Evolutionary conservation across 1,140 invertebrate genomes (phyloP), one percentile per base, ranked within the genome.

Genomic region (Zaprionus nigranus): DNA sequence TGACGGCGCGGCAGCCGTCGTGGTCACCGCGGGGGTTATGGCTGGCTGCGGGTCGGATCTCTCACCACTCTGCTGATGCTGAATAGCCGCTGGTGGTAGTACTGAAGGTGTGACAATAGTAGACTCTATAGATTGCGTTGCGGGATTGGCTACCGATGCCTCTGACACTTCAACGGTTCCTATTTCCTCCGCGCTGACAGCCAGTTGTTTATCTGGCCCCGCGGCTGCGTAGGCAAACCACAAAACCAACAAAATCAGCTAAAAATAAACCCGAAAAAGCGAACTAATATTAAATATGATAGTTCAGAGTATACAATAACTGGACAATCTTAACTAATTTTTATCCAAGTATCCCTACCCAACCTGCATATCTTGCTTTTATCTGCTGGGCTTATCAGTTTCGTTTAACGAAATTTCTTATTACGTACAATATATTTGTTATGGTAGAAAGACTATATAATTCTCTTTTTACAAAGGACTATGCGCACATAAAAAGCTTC

Each of bases 161-260:
- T 24, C 75, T n/a, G 34, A 53, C 63, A 13, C 15, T 20, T 53
- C n/a, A 12, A 4, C 4, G 3, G 20, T 11, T 51, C 11, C 46
- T 5, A 20, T 24, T 22, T 4, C 11, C 11, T 51, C 46, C 22
- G 46, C 46, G 11, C 20, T 24, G 12, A 54, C 63, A 6, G n/a
- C 49, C 13, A 53, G 26, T 38, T 78, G 28, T 38, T 78, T 22
- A 22, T 63, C 72, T 12, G 82, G 79, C 11, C 63, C 57, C 43
- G 70, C 72, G 76, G 76, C 68, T 73, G 76, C 79, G 69, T 67
- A 56, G n/a, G 60, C 54, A 2, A 68, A 15, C 24, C 68, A 46
- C 28, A 80, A 51, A 22, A 78, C 26, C 12, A 88, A 26, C 34
- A 69, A 43, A 7, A 73, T 63, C 82, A 74, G 57, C 20, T 74